Evolutionary conservation across 2,113 vertebrate species (phyloP).

Genomic region (Cyphomyrus discorhynchus): DNA sequence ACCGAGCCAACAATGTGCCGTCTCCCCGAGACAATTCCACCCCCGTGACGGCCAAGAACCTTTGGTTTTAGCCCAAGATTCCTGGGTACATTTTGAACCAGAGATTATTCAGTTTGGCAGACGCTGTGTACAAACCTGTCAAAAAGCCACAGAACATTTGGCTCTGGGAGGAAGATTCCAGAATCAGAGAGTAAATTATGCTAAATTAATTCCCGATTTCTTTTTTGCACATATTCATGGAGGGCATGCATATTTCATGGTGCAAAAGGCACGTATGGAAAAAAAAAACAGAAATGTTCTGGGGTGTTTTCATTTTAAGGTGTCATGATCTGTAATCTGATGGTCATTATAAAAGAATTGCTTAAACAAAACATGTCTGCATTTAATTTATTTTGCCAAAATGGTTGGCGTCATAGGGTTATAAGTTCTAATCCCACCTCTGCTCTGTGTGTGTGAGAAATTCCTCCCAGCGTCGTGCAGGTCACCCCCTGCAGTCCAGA

Average conservation of each 20-base stretch:
- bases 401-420: not conserved
- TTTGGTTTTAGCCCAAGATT: constrained; percentile 9
- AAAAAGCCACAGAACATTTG: not conserved
- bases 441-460: not conserved
- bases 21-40: not conserved
- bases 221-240: not conserved
- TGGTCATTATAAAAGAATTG: not conserved
- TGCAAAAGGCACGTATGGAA: not conserved
- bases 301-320: not conserved
- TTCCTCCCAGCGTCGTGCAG: not conserved
- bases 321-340: not conserved
- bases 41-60: not conserved
- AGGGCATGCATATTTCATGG: not conserved
- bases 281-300: not conserved
- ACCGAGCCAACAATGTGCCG: not conserved
- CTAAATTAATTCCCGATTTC: constrained; percentile 1
- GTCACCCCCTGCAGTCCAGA: not conserved
- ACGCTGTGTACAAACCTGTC: constrained; percentile 9
- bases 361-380: not conserved
- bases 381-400: not conserved
- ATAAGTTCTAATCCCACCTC: not conserved
- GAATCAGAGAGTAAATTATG: not conserved
- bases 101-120: constrained; percentile 9
- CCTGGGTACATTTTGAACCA: constrained; percentile 5
- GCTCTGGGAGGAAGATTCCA: not conserved